Conservation (phyloP, 2,113 vertebrate genomes). For the Sula dactylatra region DNA sequence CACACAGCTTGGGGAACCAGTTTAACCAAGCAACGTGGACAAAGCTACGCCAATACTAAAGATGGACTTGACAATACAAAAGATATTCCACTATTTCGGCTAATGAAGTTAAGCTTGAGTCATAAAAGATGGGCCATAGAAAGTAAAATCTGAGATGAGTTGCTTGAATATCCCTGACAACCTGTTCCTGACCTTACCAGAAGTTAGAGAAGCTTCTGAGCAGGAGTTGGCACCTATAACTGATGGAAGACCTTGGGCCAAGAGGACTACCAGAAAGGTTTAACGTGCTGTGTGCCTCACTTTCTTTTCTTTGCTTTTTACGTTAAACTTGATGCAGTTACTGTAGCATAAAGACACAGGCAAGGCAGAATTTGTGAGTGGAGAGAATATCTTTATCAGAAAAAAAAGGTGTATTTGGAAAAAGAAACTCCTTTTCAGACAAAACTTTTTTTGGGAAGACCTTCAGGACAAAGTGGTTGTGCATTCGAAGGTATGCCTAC, state of each 20-base stretch:
- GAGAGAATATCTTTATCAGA: neutral
- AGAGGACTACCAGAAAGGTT: neutral
- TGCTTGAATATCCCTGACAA: neutral
- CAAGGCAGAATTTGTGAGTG: neutral
- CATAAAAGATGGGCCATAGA: neutral
- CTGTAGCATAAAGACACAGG: neutral
- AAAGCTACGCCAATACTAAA: neutral
- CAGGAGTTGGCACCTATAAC: neutral
- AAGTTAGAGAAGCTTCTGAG: neutral
- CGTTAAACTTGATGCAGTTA: neutral
- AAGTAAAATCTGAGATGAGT: neutral
- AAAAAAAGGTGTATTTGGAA: neutral
- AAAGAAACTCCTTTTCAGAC: neutral
- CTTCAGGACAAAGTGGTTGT: neutral
- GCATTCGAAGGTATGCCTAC: neutral
- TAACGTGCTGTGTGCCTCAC: accelerated
- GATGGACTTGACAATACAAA: neutral
- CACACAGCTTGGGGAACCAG: neutral
- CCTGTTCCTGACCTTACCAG: neutral
- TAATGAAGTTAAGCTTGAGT: neutral
- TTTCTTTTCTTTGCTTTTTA: neutral
- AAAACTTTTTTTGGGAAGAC: neutral
- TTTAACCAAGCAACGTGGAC: neutral
- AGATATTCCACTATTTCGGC: neutral
- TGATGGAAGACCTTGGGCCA: neutral